Percentiles rank a stretch among this genome's conserved stretches.
Evolutionary conservation across 2,113 vertebrate species (phyloP).

Genomic region (Leptocoma aspasia): DNA sequence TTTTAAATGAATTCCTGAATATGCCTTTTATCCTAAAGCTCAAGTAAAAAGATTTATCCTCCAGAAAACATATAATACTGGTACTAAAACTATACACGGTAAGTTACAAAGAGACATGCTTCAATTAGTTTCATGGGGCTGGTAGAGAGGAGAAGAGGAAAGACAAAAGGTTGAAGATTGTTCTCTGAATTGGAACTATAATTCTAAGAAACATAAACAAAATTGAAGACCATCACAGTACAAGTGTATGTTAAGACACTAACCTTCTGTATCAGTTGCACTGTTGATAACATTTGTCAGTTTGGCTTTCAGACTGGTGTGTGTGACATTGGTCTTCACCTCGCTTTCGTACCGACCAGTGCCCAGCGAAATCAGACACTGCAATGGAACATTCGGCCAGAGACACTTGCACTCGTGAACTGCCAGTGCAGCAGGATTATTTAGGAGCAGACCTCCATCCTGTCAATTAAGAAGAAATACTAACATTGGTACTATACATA

Average conservation of each 20-base stretch:
- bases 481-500: background rate
- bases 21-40: background rate
- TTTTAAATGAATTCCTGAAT: background rate
- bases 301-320: slow-evolving; percentile 92
- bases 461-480: slow-evolving; percentile 53
- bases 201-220: background rate
- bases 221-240: background rate
- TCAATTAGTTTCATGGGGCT: background rate
- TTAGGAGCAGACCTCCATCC: slow-evolving; percentile 95
- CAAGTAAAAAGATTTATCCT: background rate
- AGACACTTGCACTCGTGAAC: slow-evolving; percentile 91
- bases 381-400: slow-evolving; percentile 88
- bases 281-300: slow-evolving; percentile 93
- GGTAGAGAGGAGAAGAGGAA: background rate
- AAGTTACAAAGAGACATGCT: background rate
- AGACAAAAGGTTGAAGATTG: background rate
- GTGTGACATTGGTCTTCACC: slow-evolving; percentile 74
- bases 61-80: background rate
- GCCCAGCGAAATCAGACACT: slow-evolving; percentile 91
- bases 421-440: slow-evolving; percentile 92
- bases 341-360: slow-evolving; percentile 85
- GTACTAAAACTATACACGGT: background rate
- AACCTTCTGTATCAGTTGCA: slow-evolving; percentile 93
- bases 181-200: background rate
- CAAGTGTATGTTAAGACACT: background rate